phyloP scores from a whole-genome alignment of 30 jellyfish, hydroid and myxozoan species.

The Turritopsis dohrnii region DNA sequence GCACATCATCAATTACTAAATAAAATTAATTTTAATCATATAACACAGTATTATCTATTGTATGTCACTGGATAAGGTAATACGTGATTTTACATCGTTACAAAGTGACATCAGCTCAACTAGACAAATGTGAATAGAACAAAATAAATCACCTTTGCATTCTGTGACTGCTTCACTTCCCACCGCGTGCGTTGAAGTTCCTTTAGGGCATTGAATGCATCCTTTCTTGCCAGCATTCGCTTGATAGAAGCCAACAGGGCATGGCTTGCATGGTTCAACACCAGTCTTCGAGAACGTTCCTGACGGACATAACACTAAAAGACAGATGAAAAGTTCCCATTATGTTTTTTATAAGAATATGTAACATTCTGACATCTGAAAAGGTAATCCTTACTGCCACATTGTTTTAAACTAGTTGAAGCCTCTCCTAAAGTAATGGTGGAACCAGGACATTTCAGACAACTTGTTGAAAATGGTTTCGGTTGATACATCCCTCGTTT shows the following conservation, averaged over 20 bases:
- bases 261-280: constrained; percentile 89
- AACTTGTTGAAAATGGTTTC: constrained; percentile 36
- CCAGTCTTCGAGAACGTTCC: constrained; percentile 93
- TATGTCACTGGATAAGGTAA: too few species aligned
- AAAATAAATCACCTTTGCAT: constrained; percentile 48
- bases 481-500: constrained; percentile 84
- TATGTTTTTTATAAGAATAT: not conserved
- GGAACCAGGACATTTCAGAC: constrained; percentile 85
- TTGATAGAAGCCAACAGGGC: constrained; percentile 73
- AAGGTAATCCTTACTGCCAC: constrained; percentile 84
- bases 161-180: constrained; percentile 54
- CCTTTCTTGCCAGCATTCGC: constrained; percentile 24
- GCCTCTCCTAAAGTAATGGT: constrained; percentile 66
- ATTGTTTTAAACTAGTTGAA: constrained; percentile 39
- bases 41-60: too few species aligned
- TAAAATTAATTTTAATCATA: not conserved
- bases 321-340: not conserved
- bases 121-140: not conserved
- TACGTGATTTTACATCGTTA: too few species aligned
- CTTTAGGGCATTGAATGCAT: constrained; percentile 84
- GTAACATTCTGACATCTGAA: not conserved
- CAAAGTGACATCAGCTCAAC: too few species aligned
- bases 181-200: constrained; percentile 68
- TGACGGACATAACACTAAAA: constrained; percentile 70
- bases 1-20: constrained; percentile 68